These are phyloP conservation scores for Myopa tessellatipennis DNA, from an alignment of 2,888 invertebrate genomes.

Conservation along the genomic window DNA sequence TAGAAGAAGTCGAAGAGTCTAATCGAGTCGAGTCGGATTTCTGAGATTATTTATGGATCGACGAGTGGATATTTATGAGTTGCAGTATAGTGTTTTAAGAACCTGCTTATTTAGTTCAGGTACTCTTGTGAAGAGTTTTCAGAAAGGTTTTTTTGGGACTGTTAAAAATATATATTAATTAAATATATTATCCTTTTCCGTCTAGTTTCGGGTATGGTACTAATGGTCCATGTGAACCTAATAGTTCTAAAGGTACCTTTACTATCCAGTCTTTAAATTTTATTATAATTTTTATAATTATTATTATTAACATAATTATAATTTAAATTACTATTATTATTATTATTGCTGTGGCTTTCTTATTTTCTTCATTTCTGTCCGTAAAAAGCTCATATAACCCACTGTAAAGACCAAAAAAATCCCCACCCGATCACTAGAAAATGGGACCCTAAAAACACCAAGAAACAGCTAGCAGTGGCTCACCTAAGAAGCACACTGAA, in stretches of 20 bases:
- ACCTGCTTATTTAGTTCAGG: too few relatives aligned
- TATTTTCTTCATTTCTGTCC: too few relatives aligned
- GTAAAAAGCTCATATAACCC: not conserved
- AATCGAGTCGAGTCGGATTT: not conserved
- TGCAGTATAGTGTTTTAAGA: not conserved
- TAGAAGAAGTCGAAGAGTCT: slow-evolving; percentile 6
- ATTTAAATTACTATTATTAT: not conserved
- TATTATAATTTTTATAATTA: too few relatives aligned
- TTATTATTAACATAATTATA: too few relatives aligned
- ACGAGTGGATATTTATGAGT: slow-evolving; percentile 6
- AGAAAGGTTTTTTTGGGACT: not conserved
- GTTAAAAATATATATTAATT: too few relatives aligned
- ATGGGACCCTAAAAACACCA: not conserved
- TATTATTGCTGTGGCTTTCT: not conserved
- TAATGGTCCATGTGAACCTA: too few relatives aligned
- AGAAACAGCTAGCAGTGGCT: not conserved
- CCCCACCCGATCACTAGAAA: not conserved
- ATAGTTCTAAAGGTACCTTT: too few relatives aligned
- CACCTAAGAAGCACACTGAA: slow-evolving; percentile 32
- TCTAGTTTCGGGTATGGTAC: too few relatives aligned
- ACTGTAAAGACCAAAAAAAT: not conserved
- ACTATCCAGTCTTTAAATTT: too few relatives aligned
- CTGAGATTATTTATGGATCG: not conserved
- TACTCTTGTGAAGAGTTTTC: too few relatives aligned
- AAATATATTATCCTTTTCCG: too few relatives aligned